These are phyloP conservation scores for Tachypleus tridentatus DNA, from an alignment of 1,140 invertebrate species.

Conservation along the genomic window DNA sequence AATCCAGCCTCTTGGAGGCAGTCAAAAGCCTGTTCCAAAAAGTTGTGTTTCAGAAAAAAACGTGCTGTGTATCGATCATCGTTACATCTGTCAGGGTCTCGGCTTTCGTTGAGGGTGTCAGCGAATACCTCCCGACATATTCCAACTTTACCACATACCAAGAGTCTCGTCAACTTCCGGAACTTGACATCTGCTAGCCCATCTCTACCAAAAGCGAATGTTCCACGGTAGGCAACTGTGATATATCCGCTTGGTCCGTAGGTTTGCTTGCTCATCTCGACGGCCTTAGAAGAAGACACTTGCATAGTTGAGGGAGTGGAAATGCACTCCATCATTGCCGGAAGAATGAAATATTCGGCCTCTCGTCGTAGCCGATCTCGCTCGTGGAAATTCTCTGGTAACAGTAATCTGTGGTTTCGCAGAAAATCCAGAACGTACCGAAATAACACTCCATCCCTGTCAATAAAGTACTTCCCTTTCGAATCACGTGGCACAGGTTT, in stretches of 20 bases:
- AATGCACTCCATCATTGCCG: constrained; percentile 43
- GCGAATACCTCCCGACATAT: constrained; percentile 87
- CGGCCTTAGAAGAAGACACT: constrained; percentile 15
- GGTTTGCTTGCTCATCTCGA: constrained; percentile 5
- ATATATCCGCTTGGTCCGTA: constrained; percentile 58
- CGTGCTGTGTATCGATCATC: constrained; percentile 88
- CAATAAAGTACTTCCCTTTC: constrained; percentile 53
- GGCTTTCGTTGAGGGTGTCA: constrained; percentile 92
- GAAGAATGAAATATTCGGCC: constrained; percentile 71
- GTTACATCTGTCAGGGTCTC: constrained; percentile 87
- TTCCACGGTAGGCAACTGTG: constrained; percentile 96
- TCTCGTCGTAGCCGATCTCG: constrained; percentile 77
- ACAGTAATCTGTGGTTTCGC: constrained; percentile 69
- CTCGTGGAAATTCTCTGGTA: constrained; percentile 94
- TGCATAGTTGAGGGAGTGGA: constrained; percentile 1
- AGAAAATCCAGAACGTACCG: constrained; percentile 93
- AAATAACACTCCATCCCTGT: constrained; percentile 94
- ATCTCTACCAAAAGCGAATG: constrained; percentile 95
- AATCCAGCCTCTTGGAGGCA: constrained; percentile 91
- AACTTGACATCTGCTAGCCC: constrained; percentile 98
- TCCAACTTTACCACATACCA: constrained; percentile 84
- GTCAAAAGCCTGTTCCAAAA: constrained; percentile 97
- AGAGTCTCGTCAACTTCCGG: constrained; percentile 88
- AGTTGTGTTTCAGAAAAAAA: constrained; percentile 98
- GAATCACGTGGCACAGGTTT: constrained; percentile 5